Evolutionary conservation across 2,888 invertebrate genomes (phyloP).

Genomic region (Azorinus chamasolen): DNA sequence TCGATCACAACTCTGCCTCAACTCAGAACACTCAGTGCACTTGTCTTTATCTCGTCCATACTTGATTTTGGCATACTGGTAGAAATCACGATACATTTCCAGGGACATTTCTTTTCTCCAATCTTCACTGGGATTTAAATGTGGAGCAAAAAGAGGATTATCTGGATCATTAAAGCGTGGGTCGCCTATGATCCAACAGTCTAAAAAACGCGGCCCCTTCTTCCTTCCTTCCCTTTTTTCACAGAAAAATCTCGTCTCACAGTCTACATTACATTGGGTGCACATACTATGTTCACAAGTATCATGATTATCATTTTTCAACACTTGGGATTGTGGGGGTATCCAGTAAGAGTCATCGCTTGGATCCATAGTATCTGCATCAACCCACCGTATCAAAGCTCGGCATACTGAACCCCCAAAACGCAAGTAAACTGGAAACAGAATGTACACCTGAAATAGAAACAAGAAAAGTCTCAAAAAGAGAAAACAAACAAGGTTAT

Average conservation of each 20-base stretch:
- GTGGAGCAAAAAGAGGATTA: conserved; percentile 74
- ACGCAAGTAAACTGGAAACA: conserved; percentile 74
- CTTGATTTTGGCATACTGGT: conserved; percentile 63
- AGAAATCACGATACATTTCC: conserved; percentile 68
- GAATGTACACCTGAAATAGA: conserved; percentile 74
- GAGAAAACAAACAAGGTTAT: too few species aligned
- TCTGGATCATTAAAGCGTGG: conserved; percentile 72
- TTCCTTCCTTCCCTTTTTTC: conserved; percentile 68
- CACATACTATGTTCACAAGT: conserved; percentile 63
- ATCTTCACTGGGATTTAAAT: conserved; percentile 58
- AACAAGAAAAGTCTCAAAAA: not conserved
- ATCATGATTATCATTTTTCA: conserved; percentile 13
- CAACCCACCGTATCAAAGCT: conserved; percentile 75
- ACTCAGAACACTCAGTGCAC: conserved; percentile 58
- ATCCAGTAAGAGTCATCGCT: conserved; percentile 74
- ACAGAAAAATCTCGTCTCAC: conserved; percentile 63
- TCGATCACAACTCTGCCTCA: conserved; percentile 43
- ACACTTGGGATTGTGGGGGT: conserved; percentile 47
- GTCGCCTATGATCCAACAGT: conserved; percentile 72
- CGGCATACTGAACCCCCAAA: conserved; percentile 78
- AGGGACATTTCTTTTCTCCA: conserved; percentile 67
- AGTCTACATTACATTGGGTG: conserved; percentile 64
- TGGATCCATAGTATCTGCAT: conserved; percentile 66
- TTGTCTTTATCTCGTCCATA: conserved; percentile 57
- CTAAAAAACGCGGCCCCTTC: conserved; percentile 65